Base-by-base conservation (phyloP, 2,113 vertebrate species). In the Poeciliopsis prolifica region DNA sequence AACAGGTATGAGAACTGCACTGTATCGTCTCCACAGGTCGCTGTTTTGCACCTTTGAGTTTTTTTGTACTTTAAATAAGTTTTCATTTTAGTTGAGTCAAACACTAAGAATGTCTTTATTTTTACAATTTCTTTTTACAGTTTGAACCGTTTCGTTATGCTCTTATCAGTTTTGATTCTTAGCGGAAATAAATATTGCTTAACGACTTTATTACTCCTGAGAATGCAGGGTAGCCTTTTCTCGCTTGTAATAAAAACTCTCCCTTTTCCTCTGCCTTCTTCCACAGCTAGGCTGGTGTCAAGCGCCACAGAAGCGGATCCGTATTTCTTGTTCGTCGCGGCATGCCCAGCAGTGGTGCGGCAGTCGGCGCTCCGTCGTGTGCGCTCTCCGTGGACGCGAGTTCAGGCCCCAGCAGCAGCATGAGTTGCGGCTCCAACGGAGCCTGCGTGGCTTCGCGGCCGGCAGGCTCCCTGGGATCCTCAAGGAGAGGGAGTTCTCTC, bases 391-490 rank as follows among this genome's bases (percentile, higher is more conserved):
- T 81, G 96, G 95, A 22, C 94, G 97, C 61, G 97, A 99, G 93
- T 94, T 99, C 84, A 93, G 94, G 65, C 94, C 96, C 64, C 96
- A 97, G 78, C 93, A 96, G 87, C 96, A 97, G 85, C 95, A 96
- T 62, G 97, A 98, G 70, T 91, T 94, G 87, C 93, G 86, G 81
- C 96, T 98, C 74, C 94, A 95, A 74, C 92, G 90, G 31, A 84
- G 97, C 83, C 88, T 99, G 74, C 95, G 95, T 0, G 96, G 96
- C 42, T 97, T 97, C 1, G 96, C 97, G 2, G 98, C 98, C 8
- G 95, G 97, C 64, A 94, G 96, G 48, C 95, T 99, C 68, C 98
- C 98, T 1, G 92, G 95, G 76, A 95, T 99, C 73, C 94, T 99
- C 40, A 95, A 94, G 65, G 98, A 99, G 87, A 95, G 94, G 84